Conservation (phyloP, 2,113 vertebrate species). For the Triplophysa rosa region DNA sequence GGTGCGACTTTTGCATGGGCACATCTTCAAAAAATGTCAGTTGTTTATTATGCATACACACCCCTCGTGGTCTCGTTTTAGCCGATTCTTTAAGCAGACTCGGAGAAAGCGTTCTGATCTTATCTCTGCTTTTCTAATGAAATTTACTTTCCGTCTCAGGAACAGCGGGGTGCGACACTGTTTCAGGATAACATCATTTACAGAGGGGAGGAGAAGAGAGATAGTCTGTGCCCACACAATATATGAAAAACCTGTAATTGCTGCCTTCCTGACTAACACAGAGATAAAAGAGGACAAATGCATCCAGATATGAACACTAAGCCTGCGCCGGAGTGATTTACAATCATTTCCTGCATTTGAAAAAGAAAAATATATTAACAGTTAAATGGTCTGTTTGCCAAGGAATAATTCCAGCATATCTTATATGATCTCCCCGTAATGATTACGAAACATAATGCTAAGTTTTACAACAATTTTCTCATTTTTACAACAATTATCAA, state of each 20-base stretch:
- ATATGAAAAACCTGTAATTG: conserved; percentile 40
- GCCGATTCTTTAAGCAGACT: conserved; percentile 24
- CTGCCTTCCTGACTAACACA: conserved; percentile 14
- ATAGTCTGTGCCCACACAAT: conserved; percentile 34
- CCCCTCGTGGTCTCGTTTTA: background rate
- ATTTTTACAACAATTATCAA: background rate
- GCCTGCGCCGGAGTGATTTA: background rate
- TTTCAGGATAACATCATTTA: conserved; percentile 44
- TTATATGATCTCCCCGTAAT: background rate
- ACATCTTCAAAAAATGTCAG: no score
- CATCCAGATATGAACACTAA: conserved; percentile 13
- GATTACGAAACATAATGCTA: background rate
- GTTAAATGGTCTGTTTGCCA: background rate
- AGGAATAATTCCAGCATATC: background rate
- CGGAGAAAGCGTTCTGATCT: conserved; percentile 16
- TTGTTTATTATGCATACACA: background rate
- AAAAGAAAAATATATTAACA: background rate
- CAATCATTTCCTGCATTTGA: background rate
- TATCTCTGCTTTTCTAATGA: conserved; percentile 47
- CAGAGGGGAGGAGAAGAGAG: background rate
- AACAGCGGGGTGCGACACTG: conserved; percentile 30
- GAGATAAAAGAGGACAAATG: conserved; percentile 45
- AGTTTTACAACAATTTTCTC: background rate
- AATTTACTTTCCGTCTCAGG: conserved; percentile 39
- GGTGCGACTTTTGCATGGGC: no score